Evolutionary conservation across 2,888 invertebrate species (phyloP).

Genomic region (Hyppa rectilinea): DNA sequence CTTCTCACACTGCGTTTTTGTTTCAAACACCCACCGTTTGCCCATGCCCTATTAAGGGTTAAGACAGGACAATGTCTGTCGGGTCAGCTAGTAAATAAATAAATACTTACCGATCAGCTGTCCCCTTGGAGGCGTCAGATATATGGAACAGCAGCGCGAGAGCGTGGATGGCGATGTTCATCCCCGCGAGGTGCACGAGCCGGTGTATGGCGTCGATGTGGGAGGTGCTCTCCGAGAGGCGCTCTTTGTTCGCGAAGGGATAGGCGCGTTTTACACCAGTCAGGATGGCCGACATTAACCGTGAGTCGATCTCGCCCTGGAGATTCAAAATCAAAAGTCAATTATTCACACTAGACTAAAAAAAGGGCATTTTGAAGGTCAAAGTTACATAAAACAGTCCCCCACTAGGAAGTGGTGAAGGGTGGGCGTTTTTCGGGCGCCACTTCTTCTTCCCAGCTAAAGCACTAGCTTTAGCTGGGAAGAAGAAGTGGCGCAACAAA

Average conservation of each 20-base stretch:
- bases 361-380: too few species aligned
- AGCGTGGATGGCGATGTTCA: conserved; percentile 90
- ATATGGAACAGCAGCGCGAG: conserved; percentile 89
- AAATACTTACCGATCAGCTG: conserved; percentile 91
- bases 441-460: too few species aligned
- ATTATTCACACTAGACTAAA: neutral
- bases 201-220: conserved; percentile 94
- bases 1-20: too few species aligned
- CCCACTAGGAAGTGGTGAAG: too few species aligned
- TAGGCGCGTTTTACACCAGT: conserved; percentile 96
- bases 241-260: conserved; percentile 94
- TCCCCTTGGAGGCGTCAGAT: conserved; percentile 85
- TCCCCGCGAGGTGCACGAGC: conserved; percentile 93
- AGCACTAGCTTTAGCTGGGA: too few species aligned
- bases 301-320: conserved; percentile 93
- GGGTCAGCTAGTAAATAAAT: too few species aligned
- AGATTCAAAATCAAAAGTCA: neutral
- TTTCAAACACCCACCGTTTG: too few species aligned
- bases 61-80: too few species aligned
- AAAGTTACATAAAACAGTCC: too few species aligned
- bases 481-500: too few species aligned
- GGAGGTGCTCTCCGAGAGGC: conserved; percentile 87
- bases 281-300: conserved; percentile 94
- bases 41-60: too few species aligned
- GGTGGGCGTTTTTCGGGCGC: too few species aligned